phyloP scores from a whole-genome alignment of 53 echinoderm and acorn worm species.

The Paelopatides confundens region DNA sequence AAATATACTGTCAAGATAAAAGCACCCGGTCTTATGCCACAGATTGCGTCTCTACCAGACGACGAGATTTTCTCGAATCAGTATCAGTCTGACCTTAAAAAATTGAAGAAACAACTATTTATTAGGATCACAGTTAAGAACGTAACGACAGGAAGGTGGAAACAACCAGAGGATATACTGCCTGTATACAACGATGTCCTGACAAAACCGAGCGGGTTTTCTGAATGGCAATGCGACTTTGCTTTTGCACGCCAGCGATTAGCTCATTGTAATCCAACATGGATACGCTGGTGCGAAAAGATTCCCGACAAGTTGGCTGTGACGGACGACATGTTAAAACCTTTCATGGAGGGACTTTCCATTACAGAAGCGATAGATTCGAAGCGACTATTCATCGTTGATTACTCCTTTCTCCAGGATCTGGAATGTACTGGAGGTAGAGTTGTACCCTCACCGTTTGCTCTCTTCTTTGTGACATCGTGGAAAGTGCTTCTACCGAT shows the following conservation, averaged over 20 bases:
- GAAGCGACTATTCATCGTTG: constrained; percentile 75
- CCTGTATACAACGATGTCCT: constrained; percentile 37
- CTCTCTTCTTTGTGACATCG: constrained; percentile 22
- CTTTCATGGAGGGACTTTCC: constrained; percentile 67
- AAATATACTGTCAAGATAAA: constrained; percentile 73
- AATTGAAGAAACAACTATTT: constrained; percentile 9
- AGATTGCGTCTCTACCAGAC: constrained; percentile 53
- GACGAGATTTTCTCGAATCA: constrained; percentile 52
- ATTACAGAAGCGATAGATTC: constrained; percentile 66
- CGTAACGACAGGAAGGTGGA: constrained; percentile 28
- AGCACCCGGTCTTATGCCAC: constrained; percentile 65
- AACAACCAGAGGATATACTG: constrained; percentile 31
- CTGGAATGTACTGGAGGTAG: constrained; percentile 65
- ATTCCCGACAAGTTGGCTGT: constrained; percentile 67
- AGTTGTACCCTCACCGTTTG: constrained; percentile 23
- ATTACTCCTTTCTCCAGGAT: constrained; percentile 68
- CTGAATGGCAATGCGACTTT: constrained; percentile 12
- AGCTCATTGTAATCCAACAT: constrained; percentile 23
- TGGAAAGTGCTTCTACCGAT: constrained; percentile 12
- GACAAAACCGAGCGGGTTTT: constrained; percentile 18
- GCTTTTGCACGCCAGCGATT: constrained; percentile 33
- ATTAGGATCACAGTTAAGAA: constrained; percentile 27
- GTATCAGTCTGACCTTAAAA: constrained; percentile 23
- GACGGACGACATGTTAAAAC: constrained; percentile 67
- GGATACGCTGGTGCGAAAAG: constrained; percentile 22